These are phyloP conservation scores for Dicyrtomina minuta DNA, from an alignment of 2,888 invertebrate genomes.

Conservation along the genomic window DNA sequence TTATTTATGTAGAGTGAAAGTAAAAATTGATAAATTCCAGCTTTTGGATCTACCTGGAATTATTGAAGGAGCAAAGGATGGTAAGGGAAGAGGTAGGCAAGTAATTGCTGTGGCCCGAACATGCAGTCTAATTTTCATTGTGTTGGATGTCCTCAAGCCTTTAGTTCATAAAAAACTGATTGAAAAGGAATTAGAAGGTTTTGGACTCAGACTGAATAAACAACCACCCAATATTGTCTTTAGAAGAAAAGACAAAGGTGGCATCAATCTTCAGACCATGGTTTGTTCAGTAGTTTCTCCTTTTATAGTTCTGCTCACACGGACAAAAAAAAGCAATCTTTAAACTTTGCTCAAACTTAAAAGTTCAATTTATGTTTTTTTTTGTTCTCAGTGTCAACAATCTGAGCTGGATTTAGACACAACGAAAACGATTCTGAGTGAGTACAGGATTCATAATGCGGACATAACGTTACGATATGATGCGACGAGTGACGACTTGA, in stretches of 20 bases:
- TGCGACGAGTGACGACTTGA: constrained; percentile 95
- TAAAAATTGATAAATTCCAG: too few relatives aligned
- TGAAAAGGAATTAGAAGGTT: constrained; percentile 98
- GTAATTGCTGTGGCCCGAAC: constrained; percentile 99
- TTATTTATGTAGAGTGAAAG: neutral
- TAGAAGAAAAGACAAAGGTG: constrained; percentile 97
- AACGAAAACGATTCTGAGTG: constrained; percentile 92
- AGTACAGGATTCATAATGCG: constrained; percentile 98
- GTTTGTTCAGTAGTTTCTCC: too few relatives aligned
- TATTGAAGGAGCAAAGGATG: constrained; percentile 99
- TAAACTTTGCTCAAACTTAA: too few relatives aligned
- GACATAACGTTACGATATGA: constrained; percentile 93
- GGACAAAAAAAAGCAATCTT: neutral
- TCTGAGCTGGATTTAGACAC: constrained; percentile 91
- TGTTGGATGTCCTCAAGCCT: constrained; percentile 95
- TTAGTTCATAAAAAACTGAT: constrained; percentile 90
- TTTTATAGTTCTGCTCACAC: constrained; percentile 48
- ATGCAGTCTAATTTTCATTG: constrained; percentile 95
- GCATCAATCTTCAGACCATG: constrained; percentile 89
- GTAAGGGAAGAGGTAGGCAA: constrained; percentile 97
- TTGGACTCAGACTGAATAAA: constrained; percentile 93
- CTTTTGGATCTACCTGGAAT: constrained; percentile 98
- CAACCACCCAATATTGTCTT: constrained; percentile 96
- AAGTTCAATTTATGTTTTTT: neutral
- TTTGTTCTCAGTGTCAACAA: constrained; percentile 47